Evolutionary conservation across 2,797 vertebrate species (phyloP).

Genomic region (Odontamblyopus rebecca): DNA sequence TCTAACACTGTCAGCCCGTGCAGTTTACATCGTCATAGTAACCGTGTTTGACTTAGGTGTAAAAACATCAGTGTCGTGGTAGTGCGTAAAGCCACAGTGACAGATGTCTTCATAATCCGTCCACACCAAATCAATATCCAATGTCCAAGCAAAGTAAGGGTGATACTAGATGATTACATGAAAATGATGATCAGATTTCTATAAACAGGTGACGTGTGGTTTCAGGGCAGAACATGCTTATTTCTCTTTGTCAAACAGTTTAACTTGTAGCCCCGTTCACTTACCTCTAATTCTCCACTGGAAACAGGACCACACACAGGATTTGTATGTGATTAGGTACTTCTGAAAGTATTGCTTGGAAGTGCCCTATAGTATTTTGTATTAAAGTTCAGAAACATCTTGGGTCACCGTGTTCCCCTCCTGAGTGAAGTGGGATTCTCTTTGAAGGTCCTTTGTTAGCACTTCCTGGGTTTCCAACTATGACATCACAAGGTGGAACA

Average conservation of each 20-base stretch:
- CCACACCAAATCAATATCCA: constrained; percentile 56
- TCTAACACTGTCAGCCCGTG: constrained; percentile 38
- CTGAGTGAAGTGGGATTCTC: no score
- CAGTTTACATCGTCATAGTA: constrained; percentile 54
- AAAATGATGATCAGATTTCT: constrained; percentile 45
- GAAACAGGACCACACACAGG: background rate
- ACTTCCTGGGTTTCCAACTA: no score
- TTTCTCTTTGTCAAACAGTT: constrained; percentile 1
- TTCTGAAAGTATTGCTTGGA: background rate
- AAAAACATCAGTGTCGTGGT: constrained; percentile 32
- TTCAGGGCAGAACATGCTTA: constrained; percentile 7
- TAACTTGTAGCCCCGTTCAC: constrained; percentile 19
- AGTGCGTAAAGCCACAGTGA: constrained; percentile 31
- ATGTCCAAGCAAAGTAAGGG: constrained; percentile 55
- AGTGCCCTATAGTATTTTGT: background rate
- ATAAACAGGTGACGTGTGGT: constrained; percentile 49
- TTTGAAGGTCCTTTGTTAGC: no score
- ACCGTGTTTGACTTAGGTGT: constrained; percentile 59
- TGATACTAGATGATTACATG: constrained; percentile 43
- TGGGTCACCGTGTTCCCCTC: no score
- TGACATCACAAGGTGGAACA: no score
- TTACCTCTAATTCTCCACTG: background rate
- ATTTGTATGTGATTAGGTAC: background rate
- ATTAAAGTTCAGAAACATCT: background rate
- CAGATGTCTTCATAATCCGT: constrained; percentile 48